Evolutionary conservation across 2,113 vertebrate species (phyloP).

Genomic region (Meles meles): DNA sequence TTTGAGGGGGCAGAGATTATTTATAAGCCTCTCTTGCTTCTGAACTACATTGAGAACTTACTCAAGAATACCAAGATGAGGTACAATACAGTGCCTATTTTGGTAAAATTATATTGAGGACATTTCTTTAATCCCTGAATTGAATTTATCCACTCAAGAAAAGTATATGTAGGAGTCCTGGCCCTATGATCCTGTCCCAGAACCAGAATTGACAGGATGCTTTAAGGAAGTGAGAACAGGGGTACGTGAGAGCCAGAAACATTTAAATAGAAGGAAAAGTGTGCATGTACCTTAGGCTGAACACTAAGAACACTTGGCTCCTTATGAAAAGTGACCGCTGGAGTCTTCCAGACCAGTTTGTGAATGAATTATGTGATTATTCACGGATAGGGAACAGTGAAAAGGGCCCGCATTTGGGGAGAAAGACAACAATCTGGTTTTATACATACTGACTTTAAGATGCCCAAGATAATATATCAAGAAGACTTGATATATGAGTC

Average conservation of each 20-base stretch:
- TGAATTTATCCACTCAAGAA: not conserved
- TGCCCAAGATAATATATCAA: not conserved
- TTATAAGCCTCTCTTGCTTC: not conserved
- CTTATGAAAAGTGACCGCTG: not conserved
- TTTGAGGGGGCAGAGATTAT: not conserved
- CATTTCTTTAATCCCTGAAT: not conserved
- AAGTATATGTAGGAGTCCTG: not conserved
- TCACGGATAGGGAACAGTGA: not conserved
- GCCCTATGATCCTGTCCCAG: not conserved
- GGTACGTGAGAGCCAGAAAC: not conserved
- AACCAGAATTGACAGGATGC: not conserved
- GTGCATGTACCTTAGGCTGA: fast-evolving
- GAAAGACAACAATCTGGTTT: not conserved
- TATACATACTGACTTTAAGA: not conserved
- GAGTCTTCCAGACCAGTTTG: not conserved
- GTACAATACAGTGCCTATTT: not conserved
- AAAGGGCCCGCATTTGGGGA: not conserved
- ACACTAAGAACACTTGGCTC: no score
- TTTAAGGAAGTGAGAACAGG: not conserved
- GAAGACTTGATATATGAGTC: not conserved
- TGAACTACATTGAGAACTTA: not conserved
- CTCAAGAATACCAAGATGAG: not conserved
- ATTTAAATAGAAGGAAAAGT: fast-evolving
- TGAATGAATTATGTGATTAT: not conserved
- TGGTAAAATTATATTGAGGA: not conserved